phyloP scores from a whole-genome alignment of 1,140 invertebrate genomes.

The Orchestia grillus region DNA sequence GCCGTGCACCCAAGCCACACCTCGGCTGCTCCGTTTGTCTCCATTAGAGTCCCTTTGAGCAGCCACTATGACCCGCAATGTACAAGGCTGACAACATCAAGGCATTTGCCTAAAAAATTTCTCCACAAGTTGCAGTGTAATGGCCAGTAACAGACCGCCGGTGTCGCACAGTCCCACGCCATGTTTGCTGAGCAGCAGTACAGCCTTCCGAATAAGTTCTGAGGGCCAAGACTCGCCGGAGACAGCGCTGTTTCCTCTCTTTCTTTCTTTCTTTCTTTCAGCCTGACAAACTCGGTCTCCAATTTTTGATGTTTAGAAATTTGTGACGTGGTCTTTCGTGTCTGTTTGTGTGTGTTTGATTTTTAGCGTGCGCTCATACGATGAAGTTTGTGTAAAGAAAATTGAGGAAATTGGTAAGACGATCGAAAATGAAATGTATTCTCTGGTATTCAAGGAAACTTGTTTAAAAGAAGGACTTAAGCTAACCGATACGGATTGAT shows the following conservation, averaged over 20 bases:
- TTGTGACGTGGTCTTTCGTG: too few species aligned
- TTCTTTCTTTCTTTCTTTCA: neutral
- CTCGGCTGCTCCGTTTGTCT: neutral
- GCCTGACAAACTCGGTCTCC: too few species aligned
- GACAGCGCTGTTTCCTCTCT: too few species aligned
- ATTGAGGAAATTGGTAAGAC: too few species aligned
- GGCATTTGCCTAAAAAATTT: slow-evolving; percentile 9
- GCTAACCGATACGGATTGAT: too few species aligned
- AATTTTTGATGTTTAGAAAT: too few species aligned
- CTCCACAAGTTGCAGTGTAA: neutral
- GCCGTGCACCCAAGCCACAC: neutral
- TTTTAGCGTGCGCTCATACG: too few species aligned
- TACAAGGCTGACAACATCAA: neutral
- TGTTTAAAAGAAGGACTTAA: too few species aligned
- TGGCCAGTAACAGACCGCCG: neutral
- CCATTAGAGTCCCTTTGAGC: neutral
- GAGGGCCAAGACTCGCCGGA: neutral
- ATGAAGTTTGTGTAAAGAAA: too few species aligned
- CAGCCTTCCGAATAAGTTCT: neutral
- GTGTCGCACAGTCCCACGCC: neutral
- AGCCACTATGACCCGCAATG: neutral
- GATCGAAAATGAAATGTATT: too few species aligned
- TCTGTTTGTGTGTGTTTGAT: too few species aligned
- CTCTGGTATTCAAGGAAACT: too few species aligned
- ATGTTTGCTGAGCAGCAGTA: neutral